Evolutionary conservation across 2,113 vertebrate genomes (phyloP).

Genomic region (Aldabrachelys gigantea): DNA sequence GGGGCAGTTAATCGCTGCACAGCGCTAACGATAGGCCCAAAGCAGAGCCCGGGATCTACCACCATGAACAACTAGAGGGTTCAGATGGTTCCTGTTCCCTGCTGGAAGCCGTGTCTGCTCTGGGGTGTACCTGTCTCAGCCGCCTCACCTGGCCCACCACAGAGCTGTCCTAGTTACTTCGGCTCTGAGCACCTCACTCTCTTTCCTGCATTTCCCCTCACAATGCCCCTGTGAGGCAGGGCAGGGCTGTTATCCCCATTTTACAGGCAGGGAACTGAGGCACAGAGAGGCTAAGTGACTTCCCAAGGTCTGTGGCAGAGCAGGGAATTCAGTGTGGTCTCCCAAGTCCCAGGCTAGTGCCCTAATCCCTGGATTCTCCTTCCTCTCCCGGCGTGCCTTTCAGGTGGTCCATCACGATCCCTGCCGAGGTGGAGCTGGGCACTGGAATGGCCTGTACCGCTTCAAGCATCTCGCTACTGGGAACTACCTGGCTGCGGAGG

Average conservation of each 20-base stretch:
- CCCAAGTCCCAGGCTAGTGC: neutral
- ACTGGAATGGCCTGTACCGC: slow-evolving; percentile 96
- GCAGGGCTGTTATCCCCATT: rapidly evolving
- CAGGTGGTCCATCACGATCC: slow-evolving; percentile 98
- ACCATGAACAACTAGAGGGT: neutral
- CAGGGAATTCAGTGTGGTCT: neutral
- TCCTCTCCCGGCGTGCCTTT: neutral
- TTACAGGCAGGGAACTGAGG: neutral
- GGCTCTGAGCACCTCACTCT: neutral
- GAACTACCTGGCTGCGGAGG: slow-evolving; percentile 96
- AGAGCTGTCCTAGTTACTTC: neutral
- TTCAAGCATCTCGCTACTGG: slow-evolving; percentile 97
- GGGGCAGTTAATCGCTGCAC: neutral
- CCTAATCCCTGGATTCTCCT: neutral
- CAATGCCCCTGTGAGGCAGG: neutral
- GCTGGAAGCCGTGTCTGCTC: too few relatives aligned
- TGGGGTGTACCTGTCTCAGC: neutral
- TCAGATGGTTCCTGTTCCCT: neutral
- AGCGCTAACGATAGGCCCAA: neutral
- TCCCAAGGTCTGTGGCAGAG: neutral
- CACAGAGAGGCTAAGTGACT: neutral
- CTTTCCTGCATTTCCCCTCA: neutral
- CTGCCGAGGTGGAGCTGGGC: slow-evolving; percentile 93
- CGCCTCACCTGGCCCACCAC: rapidly evolving
- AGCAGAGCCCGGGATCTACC: neutral